Conservation (phyloP, 2,888 invertebrate species). For the Lypha dubia region DNA sequence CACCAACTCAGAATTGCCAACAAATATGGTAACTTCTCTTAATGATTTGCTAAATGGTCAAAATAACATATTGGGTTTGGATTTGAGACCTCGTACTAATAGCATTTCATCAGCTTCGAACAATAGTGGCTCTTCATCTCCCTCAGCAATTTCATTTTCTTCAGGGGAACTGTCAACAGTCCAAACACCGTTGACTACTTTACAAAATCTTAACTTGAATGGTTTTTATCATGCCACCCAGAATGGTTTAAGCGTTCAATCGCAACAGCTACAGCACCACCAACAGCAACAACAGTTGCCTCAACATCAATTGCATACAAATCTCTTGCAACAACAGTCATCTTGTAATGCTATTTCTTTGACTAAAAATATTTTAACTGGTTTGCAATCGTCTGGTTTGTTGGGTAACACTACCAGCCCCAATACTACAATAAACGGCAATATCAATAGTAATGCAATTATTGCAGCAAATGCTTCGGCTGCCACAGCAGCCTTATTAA, state of each 20-base stretch:
- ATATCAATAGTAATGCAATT: slow-evolving; percentile 58
- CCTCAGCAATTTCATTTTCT: slow-evolving; percentile 88
- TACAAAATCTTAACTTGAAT: slow-evolving; percentile 64
- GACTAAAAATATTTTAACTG: slow-evolving; percentile 66
- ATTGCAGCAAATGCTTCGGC: slow-evolving; percentile 67
- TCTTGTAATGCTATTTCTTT: slow-evolving; percentile 58
- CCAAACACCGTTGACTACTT: slow-evolving; percentile 43
- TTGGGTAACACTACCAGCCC: slow-evolving; percentile 67
- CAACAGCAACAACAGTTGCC: slow-evolving; percentile 70
- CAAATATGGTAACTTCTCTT: slow-evolving; percentile 75
- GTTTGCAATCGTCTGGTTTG: slow-evolving; percentile 66
- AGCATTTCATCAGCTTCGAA: slow-evolving; percentile 91
- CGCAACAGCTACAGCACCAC: slow-evolving; percentile 72
- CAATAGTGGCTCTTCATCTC: slow-evolving; percentile 91
- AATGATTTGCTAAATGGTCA: slow-evolving; percentile 75
- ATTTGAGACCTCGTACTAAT: slow-evolving; percentile 88
- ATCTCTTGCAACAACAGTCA: slow-evolving; percentile 58
- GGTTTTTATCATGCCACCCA: slow-evolving; percentile 58
- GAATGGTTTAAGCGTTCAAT: slow-evolving; percentile 51
- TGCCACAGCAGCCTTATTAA: slow-evolving; percentile 67
- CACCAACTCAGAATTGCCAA: slow-evolving; percentile 68
- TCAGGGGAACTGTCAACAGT: slow-evolving; percentile 86
- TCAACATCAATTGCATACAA: slow-evolving; percentile 59
- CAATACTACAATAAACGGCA: slow-evolving; percentile 20
- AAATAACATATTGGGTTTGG: slow-evolving; percentile 79